Base-by-base conservation (phyloP, 2,888 invertebrate species). In the Oligia strigilis region DNA sequence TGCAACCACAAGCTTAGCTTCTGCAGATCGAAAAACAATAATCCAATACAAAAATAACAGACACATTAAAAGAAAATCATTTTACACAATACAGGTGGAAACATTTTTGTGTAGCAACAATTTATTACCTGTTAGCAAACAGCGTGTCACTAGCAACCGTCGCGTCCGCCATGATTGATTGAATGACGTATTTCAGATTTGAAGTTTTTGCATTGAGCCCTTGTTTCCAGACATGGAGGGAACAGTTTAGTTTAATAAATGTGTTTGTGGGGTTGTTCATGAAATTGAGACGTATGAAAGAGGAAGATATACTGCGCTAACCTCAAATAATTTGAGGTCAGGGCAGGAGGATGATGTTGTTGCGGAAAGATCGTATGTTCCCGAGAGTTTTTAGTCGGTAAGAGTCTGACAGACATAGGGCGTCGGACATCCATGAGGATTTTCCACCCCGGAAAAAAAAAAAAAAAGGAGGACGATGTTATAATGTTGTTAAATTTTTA, bases 81-180 rank as follows among this genome's bases (percentile, higher is more conserved):
- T 55, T 36, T n/a, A n/a, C 49, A 80, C 40, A 74, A 75, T 46
- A 60, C 69, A 78, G 78, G 82, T 85, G n/a, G 77, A 11, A 65
- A 67, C 5, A 52, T 83, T 90, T 87, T 89, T 75, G 40, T 89
- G 84, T 78, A 81, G 66, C 74, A 87, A 84, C 84, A 75, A 87
- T 86, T 82, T 85, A 86, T 87, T 88, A 90, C 90, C 90, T 90
- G 89, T 66, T 75, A 81, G 78, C 83, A 84, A 87, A 88, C 89
- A 87, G 83, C 71, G 65, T 85, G 91, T 90, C 89, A 87, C 69
- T 75, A 46, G 82, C 91, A 90, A 85, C 85, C 66, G 88, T 84
- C 80, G 80, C 74, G 72, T 81, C 72, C 19, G 71, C 60, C 72
- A 88, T 90, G 90, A 90, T 90, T 89, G 90, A 90, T 91, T 77